Base-by-base conservation (phyloP, 2,888 invertebrate species). In the Junonia oenone region DNA sequence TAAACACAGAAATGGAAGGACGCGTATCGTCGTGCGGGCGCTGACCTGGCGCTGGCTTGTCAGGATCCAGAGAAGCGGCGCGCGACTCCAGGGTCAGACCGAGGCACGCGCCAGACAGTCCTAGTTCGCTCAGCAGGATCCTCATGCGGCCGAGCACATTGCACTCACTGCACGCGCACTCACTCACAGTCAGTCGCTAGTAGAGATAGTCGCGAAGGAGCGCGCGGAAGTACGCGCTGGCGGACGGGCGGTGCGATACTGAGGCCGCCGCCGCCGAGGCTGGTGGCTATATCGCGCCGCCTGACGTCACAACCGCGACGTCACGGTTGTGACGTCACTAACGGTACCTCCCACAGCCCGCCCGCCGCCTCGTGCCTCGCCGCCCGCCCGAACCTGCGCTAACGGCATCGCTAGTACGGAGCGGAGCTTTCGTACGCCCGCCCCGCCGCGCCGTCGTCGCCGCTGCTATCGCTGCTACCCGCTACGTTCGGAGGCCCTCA, bases 271-370 rank as follows among this genome's bases (percentile, higher is more conserved):
- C 83, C 86, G 83, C 81, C 76, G 84, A 84, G 83, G 76, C 85
- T 81, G 83, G 83, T 83, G 87, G 82, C 90, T 90, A 90, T 90
- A 90, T 90, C 90, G 85, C 89, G 78, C 70, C 72, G 75, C 68
- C 83, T 90, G 90, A 90, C 91, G 90, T 90, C 91, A 90, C 81
- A 66, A 68, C 68, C 64, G 73, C 72, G 81, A 88, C 90, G 88
- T 90, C 88, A 89, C 77, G 56, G 66, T 64, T 59, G 78, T 72
- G 81, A 88, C 88, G 89, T 88, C 88, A 88, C 84, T 89, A 90
- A 89, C 90, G 90, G 90, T 87, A 90, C 89, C 88, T 88, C 88
- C 88, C 88, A 89, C 88, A 83, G 83, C 73, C 89, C 86, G 88
- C 88, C 87, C 85, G 82, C 81, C 78, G 74, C 79, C 78, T 71